Evolutionary conservation across 1,140 invertebrate species (phyloP).

Genomic region (Musca domestica): DNA sequence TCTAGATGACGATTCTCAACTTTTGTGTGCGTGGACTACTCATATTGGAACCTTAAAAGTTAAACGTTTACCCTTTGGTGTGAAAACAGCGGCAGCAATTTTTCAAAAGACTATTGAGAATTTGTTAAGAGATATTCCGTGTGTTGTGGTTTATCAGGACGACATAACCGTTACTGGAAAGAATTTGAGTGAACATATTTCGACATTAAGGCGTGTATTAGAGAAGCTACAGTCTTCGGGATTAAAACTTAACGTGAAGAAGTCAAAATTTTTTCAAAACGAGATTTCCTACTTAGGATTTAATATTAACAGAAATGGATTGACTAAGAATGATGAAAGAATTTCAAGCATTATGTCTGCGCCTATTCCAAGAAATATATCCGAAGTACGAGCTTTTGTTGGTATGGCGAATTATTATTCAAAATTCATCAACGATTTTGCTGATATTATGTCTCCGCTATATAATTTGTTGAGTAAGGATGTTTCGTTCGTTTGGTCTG

Average conservation of each 20-base stretch:
- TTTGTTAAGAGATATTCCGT: constrained; percentile 34
- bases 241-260: constrained; percentile 35
- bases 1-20: constrained; percentile 36
- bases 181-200: constrained; percentile 34
- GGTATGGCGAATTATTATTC: constrained; percentile 43
- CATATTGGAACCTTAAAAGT: constrained; percentile 34
- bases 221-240: constrained; percentile 18
- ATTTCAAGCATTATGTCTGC: constrained; percentile 33
- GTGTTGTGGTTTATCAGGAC: constrained; percentile 40
- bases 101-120: constrained; percentile 53
- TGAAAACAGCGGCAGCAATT: too few relatives aligned
- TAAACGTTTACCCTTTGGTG: constrained; percentile 38
- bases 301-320: constrained; percentile 34
- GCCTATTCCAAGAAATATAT: constrained; percentile 31
- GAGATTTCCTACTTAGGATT: constrained; percentile 40
- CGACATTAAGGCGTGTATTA: constrained; percentile 13
- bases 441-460: constrained; percentile 36
- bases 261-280: constrained; percentile 39
- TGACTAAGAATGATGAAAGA: constrained; percentile 30
- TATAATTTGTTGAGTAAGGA: constrained; percentile 41
- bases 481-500: constrained; percentile 30
- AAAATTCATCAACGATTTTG: constrained; percentile 47
- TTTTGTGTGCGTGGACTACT: constrained; percentile 26
- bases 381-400: constrained; percentile 37
- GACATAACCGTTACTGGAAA: constrained; percentile 45